These are phyloP conservation scores for Heliconius hewitsoni DNA, from an alignment of 1,140 invertebrate species.

Conservation along the genomic window DNA sequence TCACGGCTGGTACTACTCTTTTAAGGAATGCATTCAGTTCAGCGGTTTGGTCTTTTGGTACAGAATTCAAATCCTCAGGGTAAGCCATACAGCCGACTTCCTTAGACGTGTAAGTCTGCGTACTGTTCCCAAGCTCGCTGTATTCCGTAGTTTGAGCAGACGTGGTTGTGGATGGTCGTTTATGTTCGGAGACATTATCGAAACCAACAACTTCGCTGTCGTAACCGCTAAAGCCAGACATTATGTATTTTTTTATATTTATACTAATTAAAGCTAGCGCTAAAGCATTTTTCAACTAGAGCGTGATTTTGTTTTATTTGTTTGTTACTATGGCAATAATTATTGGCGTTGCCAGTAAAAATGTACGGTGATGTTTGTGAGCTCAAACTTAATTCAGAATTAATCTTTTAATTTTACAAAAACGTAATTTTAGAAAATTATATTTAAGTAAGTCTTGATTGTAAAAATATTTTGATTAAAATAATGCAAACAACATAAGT, in stretches of 20 bases:
- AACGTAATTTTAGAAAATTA: no score
- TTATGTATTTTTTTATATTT: slow-evolving; percentile 35
- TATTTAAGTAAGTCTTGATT: no score
- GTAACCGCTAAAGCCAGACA: slow-evolving; percentile 66
- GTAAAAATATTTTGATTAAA: no score
- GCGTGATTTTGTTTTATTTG: slow-evolving; percentile 21
- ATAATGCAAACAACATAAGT: no score
- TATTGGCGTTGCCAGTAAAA: neutral
- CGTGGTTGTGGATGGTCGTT: slow-evolving; percentile 32
- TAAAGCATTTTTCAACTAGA: neutral
- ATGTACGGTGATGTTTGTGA: no score
- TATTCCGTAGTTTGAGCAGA: slow-evolving; percentile 64
- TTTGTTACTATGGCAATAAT: slow-evolving; percentile 8
- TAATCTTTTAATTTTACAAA: no score
- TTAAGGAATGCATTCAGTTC: slow-evolving; percentile 64
- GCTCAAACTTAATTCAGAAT: no score
- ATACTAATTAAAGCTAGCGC: neutral
- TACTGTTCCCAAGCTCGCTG: slow-evolving; percentile 43
- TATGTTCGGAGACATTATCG: slow-evolving; percentile 48
- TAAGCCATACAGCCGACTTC: slow-evolving; percentile 50
- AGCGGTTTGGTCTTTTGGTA: slow-evolving; percentile 55
- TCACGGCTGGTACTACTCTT: slow-evolving; percentile 61
- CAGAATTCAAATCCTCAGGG: slow-evolving; percentile 50
- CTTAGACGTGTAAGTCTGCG: slow-evolving; percentile 53
- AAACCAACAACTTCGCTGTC: slow-evolving; percentile 69